phyloP scores from a whole-genome alignment of 2,113 vertebrate species.

The Lampris incognitus region DNA sequence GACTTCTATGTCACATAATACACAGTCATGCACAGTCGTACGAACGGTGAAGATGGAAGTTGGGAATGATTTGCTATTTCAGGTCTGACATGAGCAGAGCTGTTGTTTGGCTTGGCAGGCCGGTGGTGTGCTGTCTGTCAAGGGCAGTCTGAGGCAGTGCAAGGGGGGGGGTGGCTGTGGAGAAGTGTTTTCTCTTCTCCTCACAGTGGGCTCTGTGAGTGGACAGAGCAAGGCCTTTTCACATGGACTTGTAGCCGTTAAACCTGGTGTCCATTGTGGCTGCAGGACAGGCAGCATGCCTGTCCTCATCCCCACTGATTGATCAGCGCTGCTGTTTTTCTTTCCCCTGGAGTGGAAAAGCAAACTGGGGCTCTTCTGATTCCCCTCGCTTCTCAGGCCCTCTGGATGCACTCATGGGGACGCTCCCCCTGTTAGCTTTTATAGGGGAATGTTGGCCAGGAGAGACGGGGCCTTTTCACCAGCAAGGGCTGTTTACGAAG shows the following conservation, averaged over 20 bases:
- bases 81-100: conserved; percentile 58
- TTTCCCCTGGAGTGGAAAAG: conserved; percentile 71
- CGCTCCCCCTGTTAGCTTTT: conserved; percentile 50
- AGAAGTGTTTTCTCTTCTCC: conserved; percentile 62
- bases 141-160: conserved; percentile 51
- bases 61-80: conserved; percentile 63
- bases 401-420: conserved; percentile 43
- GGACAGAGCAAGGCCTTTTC: conserved; percentile 64
- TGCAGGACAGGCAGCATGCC: conserved; percentile 61
- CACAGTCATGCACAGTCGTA: conserved; percentile 17
- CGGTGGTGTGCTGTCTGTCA: conserved; percentile 11
- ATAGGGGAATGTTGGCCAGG: conserved; percentile 57
- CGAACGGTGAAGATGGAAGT: conserved; percentile 36
- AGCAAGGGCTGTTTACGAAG: conserved; percentile 66
- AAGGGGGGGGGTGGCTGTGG: conserved; percentile 30
- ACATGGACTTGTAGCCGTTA: conserved; percentile 55
- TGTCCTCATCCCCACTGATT: conserved; percentile 69
- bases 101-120: conserved; percentile 71
- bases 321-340: conserved; percentile 72
- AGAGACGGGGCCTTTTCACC: conserved; percentile 64
- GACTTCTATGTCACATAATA: conserved; percentile 19
- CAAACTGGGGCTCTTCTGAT: conserved; percentile 69
- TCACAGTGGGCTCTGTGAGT: conserved; percentile 70
- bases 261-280: conserved; percentile 66
- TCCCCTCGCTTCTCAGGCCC: conserved; percentile 49